Percentiles rank a stretch among this genome's conserved stretches.
Evolutionary conservation across 2,797 vertebrate species (phyloP).

Genomic region (Rousettus madagascariensis): DNA sequence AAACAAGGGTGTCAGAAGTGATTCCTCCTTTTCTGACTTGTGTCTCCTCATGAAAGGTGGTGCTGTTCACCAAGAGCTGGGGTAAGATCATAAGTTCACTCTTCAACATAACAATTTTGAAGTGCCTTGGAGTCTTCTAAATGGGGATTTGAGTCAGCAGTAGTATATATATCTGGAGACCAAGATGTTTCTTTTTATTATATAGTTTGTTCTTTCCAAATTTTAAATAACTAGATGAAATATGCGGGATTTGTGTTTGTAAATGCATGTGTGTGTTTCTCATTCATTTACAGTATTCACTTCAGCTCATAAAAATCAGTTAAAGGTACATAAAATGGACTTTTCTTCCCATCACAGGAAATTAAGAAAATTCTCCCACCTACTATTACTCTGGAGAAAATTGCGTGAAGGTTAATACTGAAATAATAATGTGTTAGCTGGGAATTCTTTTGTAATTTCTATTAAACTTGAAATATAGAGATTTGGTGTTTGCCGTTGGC

Average conservation of each 20-base stretch:
- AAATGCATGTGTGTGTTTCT: not conserved
- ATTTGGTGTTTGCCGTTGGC: not conserved
- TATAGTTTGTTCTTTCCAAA: not conserved
- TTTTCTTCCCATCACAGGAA: not conserved
- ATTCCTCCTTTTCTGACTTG: not conserved
- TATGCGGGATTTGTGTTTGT: not conserved
- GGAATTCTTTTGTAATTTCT: not conserved
- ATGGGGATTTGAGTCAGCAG: not conserved
- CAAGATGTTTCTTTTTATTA: not conserved
- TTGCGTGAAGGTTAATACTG: not conserved
- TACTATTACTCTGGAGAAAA: not conserved
- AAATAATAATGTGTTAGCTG: not conserved
- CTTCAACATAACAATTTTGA: not conserved
- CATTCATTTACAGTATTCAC: not conserved
- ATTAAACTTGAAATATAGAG: not conserved
- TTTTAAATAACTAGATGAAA: not conserved
- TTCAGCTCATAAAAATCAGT: not conserved
- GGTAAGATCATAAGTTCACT: not conserved
- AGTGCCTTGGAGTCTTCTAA: not conserved
- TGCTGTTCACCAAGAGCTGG: not conserved
- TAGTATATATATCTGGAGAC: not conserved
- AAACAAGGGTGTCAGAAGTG: not conserved
- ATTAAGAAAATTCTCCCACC: not conserved
- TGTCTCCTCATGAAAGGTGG: not conserved
- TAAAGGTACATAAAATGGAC: not conserved